A percentile compares a stretch with the other conserved stretches of the same genome.
phyloP scores from a whole-genome alignment of 2,113 vertebrate species.

The Hydropotes inermis region DNA sequence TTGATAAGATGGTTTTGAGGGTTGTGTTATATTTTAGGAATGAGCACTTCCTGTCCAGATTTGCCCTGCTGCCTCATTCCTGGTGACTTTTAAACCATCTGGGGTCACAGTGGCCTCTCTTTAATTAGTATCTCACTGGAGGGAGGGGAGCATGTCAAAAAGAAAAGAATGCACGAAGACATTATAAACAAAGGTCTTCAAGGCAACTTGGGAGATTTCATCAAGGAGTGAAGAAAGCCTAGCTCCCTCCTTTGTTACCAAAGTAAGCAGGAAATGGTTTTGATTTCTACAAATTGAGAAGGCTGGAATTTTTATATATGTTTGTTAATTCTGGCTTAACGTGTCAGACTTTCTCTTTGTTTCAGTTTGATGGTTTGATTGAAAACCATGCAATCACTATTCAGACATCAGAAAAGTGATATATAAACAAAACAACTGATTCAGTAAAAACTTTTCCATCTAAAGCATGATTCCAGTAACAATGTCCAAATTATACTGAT shows the following conservation, averaged over 20 bases:
- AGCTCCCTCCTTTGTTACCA: slow-evolving; percentile 54
- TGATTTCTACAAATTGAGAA: slow-evolving; percentile 31
- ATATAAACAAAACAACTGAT: not conserved
- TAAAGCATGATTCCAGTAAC: not conserved
- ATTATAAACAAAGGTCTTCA: slow-evolving; percentile 81
- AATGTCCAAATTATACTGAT: not conserved
- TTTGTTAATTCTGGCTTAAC: slow-evolving; percentile 42
- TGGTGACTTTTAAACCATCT: slow-evolving; percentile 79
- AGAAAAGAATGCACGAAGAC: slow-evolving; percentile 77
- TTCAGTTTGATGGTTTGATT: not conserved
- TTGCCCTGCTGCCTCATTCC: slow-evolving; percentile 71
- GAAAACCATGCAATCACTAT: not conserved
- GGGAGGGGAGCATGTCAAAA: slow-evolving; percentile 76
- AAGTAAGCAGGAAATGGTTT: slow-evolving; percentile 27
- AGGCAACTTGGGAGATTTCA: slow-evolving; percentile 76
- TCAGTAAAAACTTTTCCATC: not conserved
- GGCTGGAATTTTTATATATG: slow-evolving; percentile 27
- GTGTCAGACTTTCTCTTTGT: slow-evolving; percentile 22
- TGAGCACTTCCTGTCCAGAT: slow-evolving; percentile 78
- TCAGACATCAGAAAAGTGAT: not conserved
- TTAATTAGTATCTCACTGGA: slow-evolving; percentile 84
- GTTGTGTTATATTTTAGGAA: slow-evolving; percentile 65
- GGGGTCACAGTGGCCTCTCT: slow-evolving; percentile 79
- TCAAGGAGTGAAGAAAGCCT: slow-evolving; percentile 76
- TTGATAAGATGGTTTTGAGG: slow-evolving; percentile 66